phyloP scores from a whole-genome alignment of 2,113 vertebrate species.

The Indri indri region DNA sequence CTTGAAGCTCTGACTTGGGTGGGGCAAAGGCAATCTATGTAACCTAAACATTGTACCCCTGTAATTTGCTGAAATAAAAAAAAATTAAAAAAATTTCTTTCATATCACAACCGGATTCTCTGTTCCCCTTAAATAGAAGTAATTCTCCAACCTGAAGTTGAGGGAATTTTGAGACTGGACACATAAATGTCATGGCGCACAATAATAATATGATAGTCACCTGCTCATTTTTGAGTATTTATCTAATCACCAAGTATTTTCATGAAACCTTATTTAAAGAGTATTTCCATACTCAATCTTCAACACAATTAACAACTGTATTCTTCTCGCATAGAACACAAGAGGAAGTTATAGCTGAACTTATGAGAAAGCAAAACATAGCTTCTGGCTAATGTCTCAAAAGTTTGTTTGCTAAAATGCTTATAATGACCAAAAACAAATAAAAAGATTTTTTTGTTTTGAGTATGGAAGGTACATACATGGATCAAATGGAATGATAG shows the following conservation, averaged over 20 bases:
- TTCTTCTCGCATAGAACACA: not conserved
- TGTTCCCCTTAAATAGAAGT: not conserved
- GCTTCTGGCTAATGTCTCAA: not conserved
- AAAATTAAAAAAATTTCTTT: no score
- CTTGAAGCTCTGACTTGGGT: no score
- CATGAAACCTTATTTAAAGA: not conserved
- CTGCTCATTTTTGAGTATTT: not conserved
- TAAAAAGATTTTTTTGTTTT: not conserved
- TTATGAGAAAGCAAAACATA: not conserved
- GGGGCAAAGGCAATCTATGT: no score
- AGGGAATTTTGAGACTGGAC: not conserved
- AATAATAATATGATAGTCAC: not conserved
- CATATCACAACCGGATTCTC: not conserved
- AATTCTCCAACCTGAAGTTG: not conserved
- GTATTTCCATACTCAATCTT: not conserved
- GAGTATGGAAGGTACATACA: not conserved
- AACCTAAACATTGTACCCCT: no score
- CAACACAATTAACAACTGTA: not conserved
- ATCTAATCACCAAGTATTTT: not conserved
- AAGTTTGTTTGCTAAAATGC: not conserved
- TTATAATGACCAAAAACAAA: not conserved
- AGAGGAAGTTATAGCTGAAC: not conserved
- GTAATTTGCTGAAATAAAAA: no score
- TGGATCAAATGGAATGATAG: not conserved
- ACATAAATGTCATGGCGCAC: not conserved